Conservation (phyloP, 2,888 invertebrate genomes). For the Agrochola circellaris region DNA sequence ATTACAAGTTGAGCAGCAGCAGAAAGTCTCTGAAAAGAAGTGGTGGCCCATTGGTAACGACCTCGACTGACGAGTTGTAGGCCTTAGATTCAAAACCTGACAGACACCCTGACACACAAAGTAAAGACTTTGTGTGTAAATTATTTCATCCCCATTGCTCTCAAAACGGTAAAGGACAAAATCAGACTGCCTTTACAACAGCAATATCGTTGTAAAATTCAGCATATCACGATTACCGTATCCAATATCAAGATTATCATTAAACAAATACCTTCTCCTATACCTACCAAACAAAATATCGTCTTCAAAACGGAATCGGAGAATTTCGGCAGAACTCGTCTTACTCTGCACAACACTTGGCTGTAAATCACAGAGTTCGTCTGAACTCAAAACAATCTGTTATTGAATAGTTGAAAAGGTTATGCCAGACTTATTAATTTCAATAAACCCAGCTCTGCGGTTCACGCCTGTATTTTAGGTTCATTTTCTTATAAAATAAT, state of each 20-base stretch:
- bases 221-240: not conserved
- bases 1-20: not conserved
- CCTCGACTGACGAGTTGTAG: no score
- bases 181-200: not conserved
- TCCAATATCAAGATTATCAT: not conserved
- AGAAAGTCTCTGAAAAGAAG: not conserved
- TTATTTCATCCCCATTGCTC: no score
- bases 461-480: slow-evolving; percentile 12
- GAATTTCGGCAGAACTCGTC: slow-evolving; percentile 27
- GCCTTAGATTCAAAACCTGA: no score
- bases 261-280: not conserved
- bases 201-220: not conserved
- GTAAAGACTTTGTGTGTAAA: no score
- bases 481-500: slow-evolving; percentile 15
- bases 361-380: slow-evolving; percentile 51
- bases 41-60: no score
- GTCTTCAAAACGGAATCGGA: slow-evolving; percentile 30
- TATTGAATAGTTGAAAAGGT: slow-evolving; percentile 65
- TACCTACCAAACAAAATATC: not conserved
- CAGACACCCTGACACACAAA: no score
- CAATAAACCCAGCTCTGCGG: slow-evolving; percentile 22
- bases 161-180: no score
- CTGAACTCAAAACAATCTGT: slow-evolving; percentile 66
- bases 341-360: slow-evolving; percentile 55
- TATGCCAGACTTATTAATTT: slow-evolving; percentile 43